Percentiles rank a stretch among this genome's conserved stretches.
Evolutionary conservation across 2,888 invertebrate genomes (phyloP).

Genomic region (Mesorhabditis sp.): DNA sequence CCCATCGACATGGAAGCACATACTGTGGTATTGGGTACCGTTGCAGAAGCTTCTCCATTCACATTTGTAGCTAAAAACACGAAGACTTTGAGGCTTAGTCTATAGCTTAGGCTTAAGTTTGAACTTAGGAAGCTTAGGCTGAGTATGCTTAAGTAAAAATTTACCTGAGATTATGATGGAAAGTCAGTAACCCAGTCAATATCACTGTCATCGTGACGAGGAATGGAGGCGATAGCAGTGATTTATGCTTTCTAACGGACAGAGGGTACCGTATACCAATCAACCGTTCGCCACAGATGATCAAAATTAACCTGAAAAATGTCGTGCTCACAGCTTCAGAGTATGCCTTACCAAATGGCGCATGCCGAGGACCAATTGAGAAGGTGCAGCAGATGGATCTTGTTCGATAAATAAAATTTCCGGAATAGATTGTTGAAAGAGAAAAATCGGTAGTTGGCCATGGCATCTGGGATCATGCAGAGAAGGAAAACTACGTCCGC

Average conservation of each 20-base stretch:
- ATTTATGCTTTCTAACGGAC: constrained; percentile 30
- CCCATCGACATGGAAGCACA: constrained; percentile 33
- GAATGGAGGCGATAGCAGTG: constrained; percentile 25
- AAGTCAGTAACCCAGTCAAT: constrained; percentile 45
- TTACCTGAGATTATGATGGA: constrained; percentile 42
- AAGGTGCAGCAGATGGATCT: constrained; percentile 48
- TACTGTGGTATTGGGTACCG: constrained; percentile 45
- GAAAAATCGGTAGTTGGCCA: constrained; percentile 51
- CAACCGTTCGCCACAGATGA: constrained; percentile 49
- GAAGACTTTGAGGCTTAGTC: too few species aligned
- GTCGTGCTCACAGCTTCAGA: neutral
- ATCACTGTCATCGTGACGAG: constrained; percentile 38
- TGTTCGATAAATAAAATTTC: constrained; percentile 42
- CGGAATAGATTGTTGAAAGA: constrained; percentile 45
- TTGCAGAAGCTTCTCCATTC: constrained; percentile 44
- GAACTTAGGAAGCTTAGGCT: neutral
- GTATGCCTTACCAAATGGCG: constrained; percentile 45
- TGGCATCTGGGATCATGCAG: constrained; percentile 48
- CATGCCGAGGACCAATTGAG: constrained; percentile 53
- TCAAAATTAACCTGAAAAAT: constrained; percentile 45
- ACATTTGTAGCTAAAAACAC: constrained; percentile 36
- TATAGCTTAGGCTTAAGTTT: too few species aligned
- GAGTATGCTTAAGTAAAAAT: neutral
- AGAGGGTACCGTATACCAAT: constrained; percentile 52
- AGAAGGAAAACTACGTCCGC: constrained; percentile 54